Conservation (phyloP, 2,888 invertebrate genomes). For the Biston betularia region DNA sequence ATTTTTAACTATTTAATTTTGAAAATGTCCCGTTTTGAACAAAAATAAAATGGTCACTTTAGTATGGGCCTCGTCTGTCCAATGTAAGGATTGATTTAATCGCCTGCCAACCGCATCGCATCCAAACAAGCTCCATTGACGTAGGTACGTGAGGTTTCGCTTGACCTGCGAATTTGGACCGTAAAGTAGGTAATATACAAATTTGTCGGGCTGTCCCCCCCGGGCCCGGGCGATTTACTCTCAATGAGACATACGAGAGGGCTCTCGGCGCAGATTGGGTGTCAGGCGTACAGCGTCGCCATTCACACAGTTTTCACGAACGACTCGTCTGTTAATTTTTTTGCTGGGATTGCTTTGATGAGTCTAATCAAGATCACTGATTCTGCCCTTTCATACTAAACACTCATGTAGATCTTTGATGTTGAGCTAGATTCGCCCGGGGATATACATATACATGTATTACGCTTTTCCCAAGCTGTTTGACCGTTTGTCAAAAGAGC, state of each 20-base stretch:
- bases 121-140: conserved; percentile 42
- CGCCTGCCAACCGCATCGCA: conserved; percentile 46
- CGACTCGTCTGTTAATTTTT: not conserved
- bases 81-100: conserved; percentile 49
- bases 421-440: no score
- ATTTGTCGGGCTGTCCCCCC: conserved; percentile 49
- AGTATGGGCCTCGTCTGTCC: conserved; percentile 38
- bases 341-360: conserved; percentile 8
- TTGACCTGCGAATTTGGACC: conserved; percentile 45
- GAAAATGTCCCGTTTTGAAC: no score
- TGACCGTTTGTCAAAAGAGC: not conserved
- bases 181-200: conserved; percentile 51
- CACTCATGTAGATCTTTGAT: no score
- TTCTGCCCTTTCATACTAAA: not conserved
- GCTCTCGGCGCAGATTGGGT: conserved; percentile 76
- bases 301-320: conserved; percentile 40
- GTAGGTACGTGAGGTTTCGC: conserved; percentile 33
- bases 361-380: not conserved
- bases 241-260: conserved; percentile 74
- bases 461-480: no score
- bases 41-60: no score
- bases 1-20: no score
- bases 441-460: no score
- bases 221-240: conserved; percentile 67
- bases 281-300: conserved; percentile 61